Base-by-base conservation (phyloP, 2,113 vertebrate species). In the Sander lucioperca region DNA sequence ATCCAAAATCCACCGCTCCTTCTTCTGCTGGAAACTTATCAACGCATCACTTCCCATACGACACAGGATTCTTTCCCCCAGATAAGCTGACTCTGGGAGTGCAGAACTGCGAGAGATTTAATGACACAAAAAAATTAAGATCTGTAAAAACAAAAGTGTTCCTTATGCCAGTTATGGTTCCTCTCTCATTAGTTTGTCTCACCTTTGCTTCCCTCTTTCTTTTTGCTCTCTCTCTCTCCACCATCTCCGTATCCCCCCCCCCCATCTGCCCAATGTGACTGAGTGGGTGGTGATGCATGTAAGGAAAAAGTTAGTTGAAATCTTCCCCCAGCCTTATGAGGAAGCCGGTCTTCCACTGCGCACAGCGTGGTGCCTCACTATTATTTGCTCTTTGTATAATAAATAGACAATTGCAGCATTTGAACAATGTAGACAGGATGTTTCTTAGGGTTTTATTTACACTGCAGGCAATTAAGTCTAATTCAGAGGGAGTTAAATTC, bases 361-460 rank as follows among this genome's bases (percentile, higher is more conserved):
- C 79, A 51, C 36, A 73, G 61, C 68, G 74, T 10, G 77, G 73
- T 53, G 63, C 62, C 10, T 76, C 80, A 56, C 56, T 47, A 25
- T 70, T 80, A 47, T 91, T 86, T 85, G 72, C 77, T 77, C 76
- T 69, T 64, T 9, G 51, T 63, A 73, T 67, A 45, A 79, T 84
- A 88, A 86, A 86, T 33, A 13, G 57, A 14, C 54, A 25, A 51
- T 67, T 71, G 74, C 48, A 63, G 58, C 70, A 5, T 80, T 73
- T 47, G 51, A 80, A 86, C 64, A 73, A 77, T 58, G 45, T 64
- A 45, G 71, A 54, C 74, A 48, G 79, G 86, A 86, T 67, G 84
- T 86, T 81, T 84, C 51, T 30, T 14, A 0, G 39, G 23, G 18
- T 21, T 86, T 86, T 85, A 82, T 89, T 90, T 82, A 79, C 81